Percentiles rank a stretch among this genome's conserved stretches.
phyloP scores from a whole-genome alignment of 2,888 invertebrate species.

The Hoplodrina ambigua region DNA sequence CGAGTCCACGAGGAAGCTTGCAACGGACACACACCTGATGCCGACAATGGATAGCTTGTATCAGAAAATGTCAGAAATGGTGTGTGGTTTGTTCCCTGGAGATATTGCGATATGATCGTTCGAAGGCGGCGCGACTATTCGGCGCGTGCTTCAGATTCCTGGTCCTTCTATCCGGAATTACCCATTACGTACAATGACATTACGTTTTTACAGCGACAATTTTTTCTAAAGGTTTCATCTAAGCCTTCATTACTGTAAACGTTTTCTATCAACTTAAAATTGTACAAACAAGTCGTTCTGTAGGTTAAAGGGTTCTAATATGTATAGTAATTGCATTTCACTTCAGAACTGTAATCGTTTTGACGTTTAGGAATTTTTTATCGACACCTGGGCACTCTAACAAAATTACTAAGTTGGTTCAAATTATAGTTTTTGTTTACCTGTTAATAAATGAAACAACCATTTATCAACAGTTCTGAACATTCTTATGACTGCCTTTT shows the following conservation, averaged over 20 bases:
- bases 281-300: slow-evolving; percentile 82
- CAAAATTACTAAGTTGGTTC: slow-evolving; percentile 50
- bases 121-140: slow-evolving; percentile 78
- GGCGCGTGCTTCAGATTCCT: slow-evolving; percentile 89
- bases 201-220: slow-evolving; percentile 83
- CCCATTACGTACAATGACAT: slow-evolving; percentile 88
- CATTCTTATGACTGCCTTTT: slow-evolving; percentile 19
- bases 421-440: slow-evolving; percentile 49
- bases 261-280: slow-evolving; percentile 82
- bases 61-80: slow-evolving; percentile 68
- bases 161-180: slow-evolving; percentile 79
- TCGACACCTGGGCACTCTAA: slow-evolving; percentile 60
- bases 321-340: slow-evolving; percentile 69
- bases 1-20: slow-evolving; percentile 60
- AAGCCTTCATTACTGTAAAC: slow-evolving; percentile 86
- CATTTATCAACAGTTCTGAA: slow-evolving; percentile 32
- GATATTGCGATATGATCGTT: slow-evolving; percentile 87
- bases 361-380: slow-evolving; percentile 60
- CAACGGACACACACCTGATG: slow-evolving; percentile 68
- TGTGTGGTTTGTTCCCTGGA: slow-evolving; percentile 77
- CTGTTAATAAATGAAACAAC: slow-evolving; percentile 47
- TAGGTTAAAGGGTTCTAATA: slow-evolving; percentile 71
- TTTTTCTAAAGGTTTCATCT: slow-evolving; percentile 76
- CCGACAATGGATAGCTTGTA: slow-evolving; percentile 72
- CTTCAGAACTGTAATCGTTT: slow-evolving; percentile 55